Evolutionary conservation across 2,888 invertebrate genomes (phyloP), one percentile per base, ranked within the genome.

Genomic region (Theretra japonica): DNA sequence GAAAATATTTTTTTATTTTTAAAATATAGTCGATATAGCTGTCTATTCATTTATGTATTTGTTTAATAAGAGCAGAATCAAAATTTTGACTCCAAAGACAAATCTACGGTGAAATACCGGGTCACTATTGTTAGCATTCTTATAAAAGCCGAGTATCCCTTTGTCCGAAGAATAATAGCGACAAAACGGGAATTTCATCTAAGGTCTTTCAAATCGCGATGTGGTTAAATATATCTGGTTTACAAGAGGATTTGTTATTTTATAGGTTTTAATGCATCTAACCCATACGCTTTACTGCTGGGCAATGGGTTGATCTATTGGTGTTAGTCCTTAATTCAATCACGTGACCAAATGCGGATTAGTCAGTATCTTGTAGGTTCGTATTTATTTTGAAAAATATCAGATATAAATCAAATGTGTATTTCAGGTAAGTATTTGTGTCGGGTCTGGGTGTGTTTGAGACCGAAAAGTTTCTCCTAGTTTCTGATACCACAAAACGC

Each of bases 1-100:
- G 11, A 8, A 57, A 57, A n/a, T 57, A 57, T 21, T 57, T 8
- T 8, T 11, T 3, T 25, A 17, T 4, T 85, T 88, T 86, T 73
- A 81, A 72, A 58, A 25, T 25, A 25, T 19, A n/a, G 5, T 41
- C 41, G 11, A 7, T 7, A 30, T 28, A 62, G 11, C 21, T 15
- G 70, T 75, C 50, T 62, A 72, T 72, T 77, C 21, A 56, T 83
- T 82, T 80, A 84, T 90, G 90, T 90, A 89, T 90, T n/a, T 90
- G 90, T 90, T 90, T 90, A 88, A 90, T 89, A 88, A 88, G 88
- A 88, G 87, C 89, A 85, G 88, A 88, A 88, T 86, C 89, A 90
- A 90, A 90, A 90, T 90, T 88, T 65, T 84, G 81, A 85, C 83
- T 87, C 84, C 78, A 83, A 80, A 84, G 81, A 88, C 90, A 90